Evolutionary conservation across 1,140 invertebrate genomes (phyloP), one percentile per base, ranked within the genome.

Genomic region (Listronotus oregonensis): DNA sequence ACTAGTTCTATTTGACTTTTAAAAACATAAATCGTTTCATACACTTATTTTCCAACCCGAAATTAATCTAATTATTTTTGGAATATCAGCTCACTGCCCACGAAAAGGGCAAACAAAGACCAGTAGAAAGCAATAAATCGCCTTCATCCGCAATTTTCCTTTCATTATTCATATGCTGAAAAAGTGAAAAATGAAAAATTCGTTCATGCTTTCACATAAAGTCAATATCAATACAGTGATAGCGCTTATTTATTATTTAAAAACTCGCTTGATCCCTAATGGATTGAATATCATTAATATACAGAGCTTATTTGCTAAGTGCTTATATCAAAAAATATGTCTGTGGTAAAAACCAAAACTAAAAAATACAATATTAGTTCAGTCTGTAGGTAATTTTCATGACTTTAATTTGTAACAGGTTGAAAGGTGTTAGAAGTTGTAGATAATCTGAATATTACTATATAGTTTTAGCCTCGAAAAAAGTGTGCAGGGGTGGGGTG

Each of bases 161-260:
- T 63, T 63, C 51, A 63, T 63, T 63, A 63, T 63, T 63, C 60
- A 63, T 63, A 63, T 54, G 49, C 27, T 54, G 51, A 52, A 63
- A 63, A 63, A 63, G 60, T 63, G 40, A 49, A 54, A 73, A 68
- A 69, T 74, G 71, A 73, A 74, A 74, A 72, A 74, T 73, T 74
- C 64, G 71, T 74, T 69, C 71, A 74, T 71, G 71, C 69, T 66
- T 68, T 68, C 63, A 73, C 73, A 71, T 74, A 74, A 74, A 74
- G 69, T 70, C 69, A 74, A 72, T 73, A 68, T 59, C 64, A 70
- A 68, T 71, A 74, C 69, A 68, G 69, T 59, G 63, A 34, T 21
- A 17, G 18, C 10, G 51, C 64, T 71, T 52, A 70, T 72, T 71
- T 66, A 74, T 74, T 73, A 73, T 74, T 73, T 66, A 74, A 56